A percentile compares a stretch with the other conserved stretches of the same genome.
Conservation (phyloP, 2,797 vertebrate genomes). For the Falco novaeseelandiae region DNA sequence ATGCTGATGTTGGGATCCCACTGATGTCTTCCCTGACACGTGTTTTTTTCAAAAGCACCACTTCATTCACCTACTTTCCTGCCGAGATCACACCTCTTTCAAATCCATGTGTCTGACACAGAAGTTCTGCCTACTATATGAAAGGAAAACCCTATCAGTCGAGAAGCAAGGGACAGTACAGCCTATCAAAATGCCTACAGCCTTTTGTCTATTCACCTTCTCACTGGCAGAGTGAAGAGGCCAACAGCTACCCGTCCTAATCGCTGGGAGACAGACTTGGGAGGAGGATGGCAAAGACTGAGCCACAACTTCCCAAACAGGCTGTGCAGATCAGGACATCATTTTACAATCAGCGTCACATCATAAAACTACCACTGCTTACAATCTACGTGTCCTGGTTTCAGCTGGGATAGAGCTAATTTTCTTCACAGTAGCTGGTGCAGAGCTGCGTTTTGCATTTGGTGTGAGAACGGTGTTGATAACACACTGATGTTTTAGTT, state of each 20-base stretch:
- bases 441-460: too few relatives aligned
- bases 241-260: background rate
- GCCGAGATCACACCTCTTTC: background rate
- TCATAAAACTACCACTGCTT: background rate
- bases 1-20: background rate
- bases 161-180: background rate
- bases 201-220: background rate
- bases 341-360: background rate
- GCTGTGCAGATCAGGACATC: background rate
- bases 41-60: background rate
- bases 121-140: background rate
- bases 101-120: background rate
- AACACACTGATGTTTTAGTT: too few relatives aligned
- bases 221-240: background rate
- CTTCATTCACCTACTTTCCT: background rate
- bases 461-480: too few relatives aligned
- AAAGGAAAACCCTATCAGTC: background rate
- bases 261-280: background rate
- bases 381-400: background rate
- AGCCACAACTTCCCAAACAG: background rate
- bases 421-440: too few relatives aligned
- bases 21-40: background rate
- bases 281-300: background rate
- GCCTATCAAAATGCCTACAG: background rate
- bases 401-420: too few relatives aligned